A percentile compares a stretch with the other conserved stretches of the same genome.
These are phyloP conservation scores for Ormyrus labotus DNA, from an alignment of 2,888 invertebrate genomes.

Conservation along the genomic window DNA sequence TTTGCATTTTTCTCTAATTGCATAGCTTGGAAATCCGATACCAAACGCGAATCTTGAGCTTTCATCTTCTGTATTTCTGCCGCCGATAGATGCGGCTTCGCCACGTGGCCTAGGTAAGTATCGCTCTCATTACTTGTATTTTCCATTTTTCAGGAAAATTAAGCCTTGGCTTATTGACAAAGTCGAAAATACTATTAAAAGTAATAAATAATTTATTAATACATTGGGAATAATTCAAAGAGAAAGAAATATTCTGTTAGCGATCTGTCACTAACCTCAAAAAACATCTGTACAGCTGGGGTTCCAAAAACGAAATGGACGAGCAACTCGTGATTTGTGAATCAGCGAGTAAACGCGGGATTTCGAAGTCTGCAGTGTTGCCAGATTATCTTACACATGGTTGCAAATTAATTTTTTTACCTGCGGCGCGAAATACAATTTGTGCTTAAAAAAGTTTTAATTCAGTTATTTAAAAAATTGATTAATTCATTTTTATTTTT, in stretches of 20 bases:
- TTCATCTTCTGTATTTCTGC: conserved; percentile 81
- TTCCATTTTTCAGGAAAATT: conserved; percentile 56
- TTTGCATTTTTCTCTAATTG: conserved; percentile 89
- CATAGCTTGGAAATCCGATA: conserved; percentile 85
- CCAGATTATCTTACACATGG: too few relatives aligned
- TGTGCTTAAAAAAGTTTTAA: too few relatives aligned
- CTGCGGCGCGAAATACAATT: too few relatives aligned
- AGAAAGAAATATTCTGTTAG: too few relatives aligned
- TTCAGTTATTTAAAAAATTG: too few relatives aligned
- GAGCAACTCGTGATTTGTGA: background rate
- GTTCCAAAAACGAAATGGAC: conserved; percentile 25
- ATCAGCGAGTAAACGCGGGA: too few relatives aligned
- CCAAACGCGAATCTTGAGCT: conserved; percentile 83
- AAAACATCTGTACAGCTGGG: background rate
- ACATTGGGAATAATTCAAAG: too few relatives aligned
- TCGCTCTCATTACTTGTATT: conserved; percentile 48
- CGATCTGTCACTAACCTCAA: conserved; percentile 26
- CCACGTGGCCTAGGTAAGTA: conserved; percentile 67
- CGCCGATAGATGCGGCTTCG: conserved; percentile 78
- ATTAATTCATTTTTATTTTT: too few relatives aligned
- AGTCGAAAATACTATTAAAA: background rate
- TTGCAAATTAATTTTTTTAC: too few relatives aligned
- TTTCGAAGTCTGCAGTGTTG: too few relatives aligned
- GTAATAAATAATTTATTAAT: too few relatives aligned
- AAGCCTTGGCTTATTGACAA: background rate